Evolutionary conservation across 2,113 vertebrate species (phyloP).

Genomic region (Oreotrochilus melanogaster): DNA sequence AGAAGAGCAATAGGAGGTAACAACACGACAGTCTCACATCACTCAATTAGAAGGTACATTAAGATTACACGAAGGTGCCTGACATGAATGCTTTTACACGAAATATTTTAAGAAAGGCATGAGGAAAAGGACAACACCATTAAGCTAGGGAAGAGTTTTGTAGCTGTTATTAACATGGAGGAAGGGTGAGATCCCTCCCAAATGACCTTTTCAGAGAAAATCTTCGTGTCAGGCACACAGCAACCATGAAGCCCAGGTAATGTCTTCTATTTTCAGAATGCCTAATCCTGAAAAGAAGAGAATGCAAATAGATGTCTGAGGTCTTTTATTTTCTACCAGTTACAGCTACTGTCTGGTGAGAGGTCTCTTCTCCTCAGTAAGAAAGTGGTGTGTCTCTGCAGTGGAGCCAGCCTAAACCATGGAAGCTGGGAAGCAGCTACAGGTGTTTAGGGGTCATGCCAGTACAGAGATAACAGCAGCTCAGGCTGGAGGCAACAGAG

Average conservation of each 20-base stretch:
- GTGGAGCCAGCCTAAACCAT: background rate
- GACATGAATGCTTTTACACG: background rate
- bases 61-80: background rate
- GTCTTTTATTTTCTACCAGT: background rate
- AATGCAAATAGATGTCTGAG: background rate
- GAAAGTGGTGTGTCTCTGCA: background rate
- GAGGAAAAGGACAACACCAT: background rate
- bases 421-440: background rate
- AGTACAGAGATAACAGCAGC: background rate
- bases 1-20: background rate
- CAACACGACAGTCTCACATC: background rate
- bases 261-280: background rate
- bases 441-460: background rate
- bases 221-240: fast-evolving
- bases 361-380: no score
- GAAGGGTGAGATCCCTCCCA: background rate
- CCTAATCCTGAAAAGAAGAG: background rate
- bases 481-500: fast-evolving
- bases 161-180: background rate
- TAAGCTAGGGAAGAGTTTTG: background rate
- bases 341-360: background rate
- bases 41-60: background rate
- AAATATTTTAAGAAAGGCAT: background rate
- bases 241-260: background rate
- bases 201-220: background rate